phyloP scores from a whole-genome alignment of 2,888 invertebrate genomes.

The Eucera pruinosa region DNA sequence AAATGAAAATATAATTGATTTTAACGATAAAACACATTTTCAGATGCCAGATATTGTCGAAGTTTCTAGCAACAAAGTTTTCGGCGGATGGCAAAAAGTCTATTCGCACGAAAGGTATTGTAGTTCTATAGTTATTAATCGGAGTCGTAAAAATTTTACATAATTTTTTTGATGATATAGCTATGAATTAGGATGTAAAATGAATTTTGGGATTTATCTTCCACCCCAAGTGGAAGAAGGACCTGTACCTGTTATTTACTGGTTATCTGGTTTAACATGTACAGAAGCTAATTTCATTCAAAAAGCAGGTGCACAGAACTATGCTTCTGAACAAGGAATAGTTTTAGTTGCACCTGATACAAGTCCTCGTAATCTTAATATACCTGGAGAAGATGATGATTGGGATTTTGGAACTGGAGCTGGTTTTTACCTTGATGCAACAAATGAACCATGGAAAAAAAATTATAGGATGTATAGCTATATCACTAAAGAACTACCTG shows the following conservation, averaged over 20 bases:
- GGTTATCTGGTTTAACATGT: conserved; percentile 96
- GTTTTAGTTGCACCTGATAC: conserved; percentile 98
- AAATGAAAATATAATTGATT: neutral
- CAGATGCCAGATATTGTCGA: conserved; percentile 86
- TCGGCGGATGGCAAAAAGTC: conserved; percentile 94
- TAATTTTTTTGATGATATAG: conserved; percentile 82
- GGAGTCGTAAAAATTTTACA: neutral
- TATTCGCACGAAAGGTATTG: conserved; percentile 91
- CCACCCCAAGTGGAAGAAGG: conserved; percentile 90
- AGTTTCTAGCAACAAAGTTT: conserved; percentile 89
- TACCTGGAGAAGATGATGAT: conserved; percentile 95
- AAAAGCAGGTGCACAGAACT: conserved; percentile 97
- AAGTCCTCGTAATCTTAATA: conserved; percentile 95
- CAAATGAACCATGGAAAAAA: conserved; percentile 94
- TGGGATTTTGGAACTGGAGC: conserved; percentile 98
- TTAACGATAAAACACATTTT: conserved; percentile 6
- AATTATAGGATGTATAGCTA: conserved; percentile 98
- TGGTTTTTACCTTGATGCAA: conserved; percentile 98
- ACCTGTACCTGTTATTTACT: conserved; percentile 93
- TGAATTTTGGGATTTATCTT: conserved; percentile 96
- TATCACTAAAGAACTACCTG: conserved; percentile 93
- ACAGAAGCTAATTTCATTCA: conserved; percentile 97
- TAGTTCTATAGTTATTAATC: conserved; percentile 16
- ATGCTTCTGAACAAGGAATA: conserved; percentile 93
- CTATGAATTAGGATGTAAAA: conserved; percentile 91